Percentiles rank a stretch among this genome's conserved stretches.
Conservation (phyloP, 2,888 invertebrate genomes). For the Hypselothyrea guttata region DNA sequence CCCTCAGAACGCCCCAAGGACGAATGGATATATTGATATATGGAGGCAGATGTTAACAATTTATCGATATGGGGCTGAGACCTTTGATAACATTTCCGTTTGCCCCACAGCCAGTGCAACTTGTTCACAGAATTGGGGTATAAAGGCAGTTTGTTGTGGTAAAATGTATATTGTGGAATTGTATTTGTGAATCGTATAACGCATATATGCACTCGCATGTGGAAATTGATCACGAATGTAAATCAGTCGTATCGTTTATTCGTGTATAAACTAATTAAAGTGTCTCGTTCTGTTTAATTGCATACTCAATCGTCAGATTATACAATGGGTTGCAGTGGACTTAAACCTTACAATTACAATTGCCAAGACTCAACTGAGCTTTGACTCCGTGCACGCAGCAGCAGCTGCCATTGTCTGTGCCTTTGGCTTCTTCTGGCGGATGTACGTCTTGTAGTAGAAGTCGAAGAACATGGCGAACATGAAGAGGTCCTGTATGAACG, state of each 20-base stretch:
- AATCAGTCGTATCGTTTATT: constrained; percentile 58
- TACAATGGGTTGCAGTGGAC: constrained; percentile 28
- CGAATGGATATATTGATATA: constrained; percentile 2
- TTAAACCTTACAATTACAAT: constrained; percentile 26
- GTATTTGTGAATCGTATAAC: constrained; percentile 25
- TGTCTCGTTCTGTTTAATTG: constrained; percentile 38
- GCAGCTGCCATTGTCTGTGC: neutral
- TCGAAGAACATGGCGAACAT: constrained; percentile 82
- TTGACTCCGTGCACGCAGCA: constrained; percentile 4
- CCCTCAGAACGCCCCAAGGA: no score
- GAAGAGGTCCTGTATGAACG: constrained; percentile 79
- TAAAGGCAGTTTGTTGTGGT: neutral
- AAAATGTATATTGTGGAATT: neutral
- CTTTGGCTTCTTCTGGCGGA: constrained; percentile 33
- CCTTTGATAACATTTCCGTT: constrained; percentile 26
- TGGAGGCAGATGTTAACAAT: constrained; percentile 16
- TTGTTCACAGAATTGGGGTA: neutral
- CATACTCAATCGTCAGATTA: constrained; percentile 17
- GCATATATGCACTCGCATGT: no score
- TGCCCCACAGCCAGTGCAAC: neutral
- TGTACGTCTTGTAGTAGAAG: constrained; percentile 79
- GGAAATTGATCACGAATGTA: constrained; percentile 39
- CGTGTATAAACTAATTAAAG: constrained; percentile 40
- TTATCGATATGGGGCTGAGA: constrained; percentile 46
- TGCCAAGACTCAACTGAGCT: constrained; percentile 42